Conservation (phyloP, 2,113 vertebrate species). For the Tapirus terrestris region DNA sequence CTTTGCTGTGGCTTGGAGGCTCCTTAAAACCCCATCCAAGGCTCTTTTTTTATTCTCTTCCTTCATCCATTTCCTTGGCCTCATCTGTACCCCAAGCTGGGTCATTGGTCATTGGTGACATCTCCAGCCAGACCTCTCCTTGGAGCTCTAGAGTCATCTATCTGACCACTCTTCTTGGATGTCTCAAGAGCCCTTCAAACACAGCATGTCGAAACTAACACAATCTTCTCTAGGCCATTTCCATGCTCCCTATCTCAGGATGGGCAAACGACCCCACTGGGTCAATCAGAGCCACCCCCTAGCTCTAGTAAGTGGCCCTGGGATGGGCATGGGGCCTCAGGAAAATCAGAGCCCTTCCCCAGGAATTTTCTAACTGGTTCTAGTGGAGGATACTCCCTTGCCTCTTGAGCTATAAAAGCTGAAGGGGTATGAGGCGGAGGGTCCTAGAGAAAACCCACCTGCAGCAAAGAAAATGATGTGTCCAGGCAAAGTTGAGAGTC, state of each 20-base stretch:
- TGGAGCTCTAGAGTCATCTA: not conserved
- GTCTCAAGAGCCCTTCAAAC: not conserved
- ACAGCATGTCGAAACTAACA: not conserved
- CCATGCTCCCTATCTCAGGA: not conserved
- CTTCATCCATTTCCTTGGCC: not conserved
- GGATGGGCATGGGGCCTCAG: not conserved
- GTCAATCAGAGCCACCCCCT: not conserved
- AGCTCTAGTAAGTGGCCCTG: not conserved
- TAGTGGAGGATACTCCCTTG: not conserved
- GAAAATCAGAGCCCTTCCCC: not conserved
- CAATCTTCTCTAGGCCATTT: too few relatives aligned
- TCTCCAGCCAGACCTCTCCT: not conserved
- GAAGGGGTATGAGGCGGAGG: not conserved
- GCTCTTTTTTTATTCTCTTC: not conserved
- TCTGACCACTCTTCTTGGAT: not conserved
- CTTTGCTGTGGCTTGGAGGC: not conserved
- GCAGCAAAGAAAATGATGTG: not conserved
- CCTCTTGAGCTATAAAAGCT: not conserved
- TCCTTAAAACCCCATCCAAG: not conserved
- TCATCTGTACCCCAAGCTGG: not conserved
- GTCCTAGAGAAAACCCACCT: not conserved
- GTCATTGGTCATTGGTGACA: not conserved
- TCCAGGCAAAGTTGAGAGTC: not conserved
- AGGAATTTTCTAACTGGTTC: not conserved
- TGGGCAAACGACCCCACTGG: not conserved